A percentile compares a stretch with the other conserved stretches of the same genome.
Conservation (phyloP, 2,113 vertebrate species). For the Elanus axillaris region DNA sequence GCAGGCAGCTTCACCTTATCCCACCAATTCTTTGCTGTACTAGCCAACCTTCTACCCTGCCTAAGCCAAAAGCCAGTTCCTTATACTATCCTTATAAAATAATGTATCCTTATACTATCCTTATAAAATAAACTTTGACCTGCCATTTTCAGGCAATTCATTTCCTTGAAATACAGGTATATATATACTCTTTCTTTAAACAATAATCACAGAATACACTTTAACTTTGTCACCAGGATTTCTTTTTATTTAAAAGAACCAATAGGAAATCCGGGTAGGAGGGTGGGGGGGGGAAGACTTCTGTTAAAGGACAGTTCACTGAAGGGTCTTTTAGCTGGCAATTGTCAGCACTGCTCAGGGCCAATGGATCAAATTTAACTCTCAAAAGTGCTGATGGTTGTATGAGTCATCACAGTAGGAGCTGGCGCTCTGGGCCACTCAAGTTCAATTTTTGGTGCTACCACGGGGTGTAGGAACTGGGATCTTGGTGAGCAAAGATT, state of each 20-base stretch:
- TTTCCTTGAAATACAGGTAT: not conserved
- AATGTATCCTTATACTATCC: not conserved
- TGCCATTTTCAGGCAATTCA: not conserved
- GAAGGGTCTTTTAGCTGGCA: constrained; percentile 74
- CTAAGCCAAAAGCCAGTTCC: not conserved
- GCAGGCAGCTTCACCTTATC: not conserved
- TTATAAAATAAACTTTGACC: not conserved
- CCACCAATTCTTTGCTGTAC: not conserved
- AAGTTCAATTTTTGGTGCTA: constrained; percentile 68
- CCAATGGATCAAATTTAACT: constrained; percentile 71
- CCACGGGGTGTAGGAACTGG: constrained; percentile 61
- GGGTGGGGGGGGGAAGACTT: not conserved
- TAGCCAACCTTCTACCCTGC: not conserved
- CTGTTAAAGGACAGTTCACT: constrained; percentile 71
- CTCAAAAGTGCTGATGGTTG: constrained; percentile 69
- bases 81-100: not conserved
- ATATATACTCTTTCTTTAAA: constrained; percentile 37
- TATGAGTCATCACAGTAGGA: constrained; percentile 72
- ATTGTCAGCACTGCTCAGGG: constrained; percentile 70
- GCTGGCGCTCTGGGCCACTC: constrained; percentile 63
- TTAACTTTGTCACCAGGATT: constrained; percentile 63
- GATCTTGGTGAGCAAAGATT: constrained; percentile 65
- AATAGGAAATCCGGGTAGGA: constrained; percentile 29
- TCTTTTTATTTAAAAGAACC: constrained; percentile 74
- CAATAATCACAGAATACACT: constrained; percentile 67